Evolutionary conservation across 2,113 vertebrate genomes (phyloP).

Genomic region (Theristicus caerulescens): DNA sequence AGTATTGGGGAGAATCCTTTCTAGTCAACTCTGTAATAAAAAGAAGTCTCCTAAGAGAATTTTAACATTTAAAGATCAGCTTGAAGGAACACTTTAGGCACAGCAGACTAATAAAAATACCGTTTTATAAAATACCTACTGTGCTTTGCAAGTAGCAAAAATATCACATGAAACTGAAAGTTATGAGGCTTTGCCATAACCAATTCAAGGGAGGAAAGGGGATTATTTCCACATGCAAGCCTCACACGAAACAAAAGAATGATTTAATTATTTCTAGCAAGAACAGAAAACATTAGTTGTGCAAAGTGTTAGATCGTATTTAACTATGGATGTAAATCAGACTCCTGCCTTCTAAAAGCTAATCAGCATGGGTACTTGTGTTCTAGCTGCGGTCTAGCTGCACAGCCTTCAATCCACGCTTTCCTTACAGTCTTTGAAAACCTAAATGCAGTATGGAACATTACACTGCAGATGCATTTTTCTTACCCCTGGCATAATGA

Average conservation of each 20-base stretch:
- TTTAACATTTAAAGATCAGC: constrained; percentile 48
- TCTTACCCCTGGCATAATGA: constrained; percentile 97
- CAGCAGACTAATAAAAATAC: constrained; percentile 2
- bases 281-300: neutral
- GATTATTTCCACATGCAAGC: constrained; percentile 15
- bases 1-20: neutral
- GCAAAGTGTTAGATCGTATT: neutral
- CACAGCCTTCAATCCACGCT: neutral
- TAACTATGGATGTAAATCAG: neutral
- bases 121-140: constrained; percentile 14
- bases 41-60: neutral
- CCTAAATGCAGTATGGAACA: neutral
- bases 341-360: neutral
- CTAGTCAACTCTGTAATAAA: constrained; percentile 17
- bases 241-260: neutral
- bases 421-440: neutral
- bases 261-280: neutral
- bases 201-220: neutral
- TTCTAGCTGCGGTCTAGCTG: neutral
- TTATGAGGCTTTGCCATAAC: neutral
- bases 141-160: neutral
- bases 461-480: neutral
- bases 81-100: neutral
- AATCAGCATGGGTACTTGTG: neutral
- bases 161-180: neutral